phyloP scores from a whole-genome alignment of 2,797 vertebrate species.

The Acanthurus lineatus region DNA sequence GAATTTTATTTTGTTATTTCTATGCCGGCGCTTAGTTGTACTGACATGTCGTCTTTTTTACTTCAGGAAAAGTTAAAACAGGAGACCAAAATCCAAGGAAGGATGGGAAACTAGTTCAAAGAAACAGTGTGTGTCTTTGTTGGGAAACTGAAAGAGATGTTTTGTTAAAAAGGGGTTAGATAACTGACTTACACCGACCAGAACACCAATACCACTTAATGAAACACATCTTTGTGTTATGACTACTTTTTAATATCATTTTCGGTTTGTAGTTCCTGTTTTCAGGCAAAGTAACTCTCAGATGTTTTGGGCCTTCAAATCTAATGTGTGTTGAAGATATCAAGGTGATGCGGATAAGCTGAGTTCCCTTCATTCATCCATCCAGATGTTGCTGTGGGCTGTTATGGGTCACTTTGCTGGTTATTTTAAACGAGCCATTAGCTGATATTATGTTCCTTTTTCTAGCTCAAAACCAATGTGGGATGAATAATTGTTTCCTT shows the following conservation, averaged over 20 bases:
- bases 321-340: not conserved
- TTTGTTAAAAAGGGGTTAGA: not conserved
- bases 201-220: not conserved
- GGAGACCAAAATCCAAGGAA: slow-evolving; percentile 11
- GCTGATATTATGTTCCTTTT: not conserved
- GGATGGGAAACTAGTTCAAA: not conserved
- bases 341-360: not conserved
- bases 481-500: not conserved
- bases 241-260: not conserved
- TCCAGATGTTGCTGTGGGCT: not conserved
- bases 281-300: not conserved
- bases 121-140: not conserved
- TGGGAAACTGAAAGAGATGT: not conserved
- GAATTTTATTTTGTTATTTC: slow-evolving; percentile 30
- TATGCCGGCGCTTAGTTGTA: slow-evolving; percentile 1
- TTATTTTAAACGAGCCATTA: not conserved
- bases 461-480: not conserved
- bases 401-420: not conserved
- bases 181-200: slow-evolving; percentile 2
- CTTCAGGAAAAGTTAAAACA: not conserved
- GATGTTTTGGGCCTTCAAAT: not conserved
- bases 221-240: not conserved
- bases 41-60: not conserved
- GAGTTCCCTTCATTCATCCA: not conserved
- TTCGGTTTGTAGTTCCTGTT: not conserved